Conservation (phyloP, 2,888 invertebrate species). For the Luffia ferchaultella region DNA sequence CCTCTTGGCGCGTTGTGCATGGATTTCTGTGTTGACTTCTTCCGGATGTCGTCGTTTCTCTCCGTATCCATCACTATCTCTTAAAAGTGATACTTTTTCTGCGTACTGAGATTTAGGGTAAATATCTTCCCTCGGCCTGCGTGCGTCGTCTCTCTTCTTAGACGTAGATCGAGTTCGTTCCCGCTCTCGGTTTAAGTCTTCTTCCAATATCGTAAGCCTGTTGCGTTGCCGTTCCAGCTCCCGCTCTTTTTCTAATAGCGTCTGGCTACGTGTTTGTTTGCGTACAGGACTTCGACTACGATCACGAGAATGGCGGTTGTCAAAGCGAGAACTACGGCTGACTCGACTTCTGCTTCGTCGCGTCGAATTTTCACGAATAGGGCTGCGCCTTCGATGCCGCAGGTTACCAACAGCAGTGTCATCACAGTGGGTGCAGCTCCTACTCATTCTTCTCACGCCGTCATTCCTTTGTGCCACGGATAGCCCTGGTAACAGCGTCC, state of each 20-base stretch:
- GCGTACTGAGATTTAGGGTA: neutral
- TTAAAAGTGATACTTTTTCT: neutral
- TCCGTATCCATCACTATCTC: neutral
- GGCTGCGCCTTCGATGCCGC: no score
- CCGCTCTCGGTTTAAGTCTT: neutral
- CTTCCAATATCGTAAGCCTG: neutral
- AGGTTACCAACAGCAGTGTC: no score
- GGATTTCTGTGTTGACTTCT: no score
- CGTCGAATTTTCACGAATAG: no score
- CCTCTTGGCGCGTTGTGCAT: no score
- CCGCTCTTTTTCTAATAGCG: neutral
- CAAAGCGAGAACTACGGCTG: no score
- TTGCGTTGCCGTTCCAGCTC: neutral
- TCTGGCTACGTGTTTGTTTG: neutral
- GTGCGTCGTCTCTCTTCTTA: neutral
- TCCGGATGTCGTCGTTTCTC: neutral
- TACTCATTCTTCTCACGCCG: no score
- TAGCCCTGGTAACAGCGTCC: no score
- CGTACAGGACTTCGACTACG: neutral
- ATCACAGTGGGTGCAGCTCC: no score
- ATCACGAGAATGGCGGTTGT: neutral
- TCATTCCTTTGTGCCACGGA: no score
- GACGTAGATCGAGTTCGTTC: neutral
- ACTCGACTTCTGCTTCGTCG: no score
- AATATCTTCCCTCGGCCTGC: neutral